Base-by-base conservation (phyloP, 2,797 vertebrate species). In the Potorous gilbertii region DNA sequence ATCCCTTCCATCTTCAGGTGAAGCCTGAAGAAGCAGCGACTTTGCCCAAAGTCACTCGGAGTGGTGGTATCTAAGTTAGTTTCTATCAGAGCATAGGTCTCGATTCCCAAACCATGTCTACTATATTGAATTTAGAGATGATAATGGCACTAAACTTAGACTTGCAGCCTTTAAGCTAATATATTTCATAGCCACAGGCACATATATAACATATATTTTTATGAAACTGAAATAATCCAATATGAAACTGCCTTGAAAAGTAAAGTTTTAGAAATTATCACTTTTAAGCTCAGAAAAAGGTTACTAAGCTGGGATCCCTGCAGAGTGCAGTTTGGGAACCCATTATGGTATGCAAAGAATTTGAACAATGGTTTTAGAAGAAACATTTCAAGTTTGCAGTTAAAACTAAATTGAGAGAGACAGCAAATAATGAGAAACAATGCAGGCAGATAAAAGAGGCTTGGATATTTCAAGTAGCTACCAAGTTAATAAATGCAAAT, bases 401-500 rank as follows among this genome's bases (percentile, higher is more conserved):
- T 98, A 95, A 99, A 97, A 96, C 97, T 98, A 98, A 98, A 98
- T 98, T 97, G 96, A 96, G 96, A 98, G 93, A 98, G 97, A 98
- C 97, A 97, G 97, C 96, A 98, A 98, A 98, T 98, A 98, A 97
- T 98, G 98, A 98, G 97, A 98, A 98, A 98, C 97, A 98, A 98
- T 98, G 92, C 95, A 97, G 96, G 95, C 93, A 98, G 98, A 98
- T 98, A 98, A 98, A 98, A 97, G 97, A 94, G 98, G 97, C 98
- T 98, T 98, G 98, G 98, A 97, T 98, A 98, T 98, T 98, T 98
- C 98, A 98, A 98, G 98, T 98, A 98, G 98, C 97, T 97, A 96
- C 94, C 97, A n/a, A 97, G 98, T 98, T 98, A 98, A 99, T 98
- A 98, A 98, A 99, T 98, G 98, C 98, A 98, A 98, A 99, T 99